A percentile compares a stretch with the other conserved stretches of the same genome.
Conservation (phyloP, 2,888 invertebrate genomes). For the Eumerus sabulonum region DNA sequence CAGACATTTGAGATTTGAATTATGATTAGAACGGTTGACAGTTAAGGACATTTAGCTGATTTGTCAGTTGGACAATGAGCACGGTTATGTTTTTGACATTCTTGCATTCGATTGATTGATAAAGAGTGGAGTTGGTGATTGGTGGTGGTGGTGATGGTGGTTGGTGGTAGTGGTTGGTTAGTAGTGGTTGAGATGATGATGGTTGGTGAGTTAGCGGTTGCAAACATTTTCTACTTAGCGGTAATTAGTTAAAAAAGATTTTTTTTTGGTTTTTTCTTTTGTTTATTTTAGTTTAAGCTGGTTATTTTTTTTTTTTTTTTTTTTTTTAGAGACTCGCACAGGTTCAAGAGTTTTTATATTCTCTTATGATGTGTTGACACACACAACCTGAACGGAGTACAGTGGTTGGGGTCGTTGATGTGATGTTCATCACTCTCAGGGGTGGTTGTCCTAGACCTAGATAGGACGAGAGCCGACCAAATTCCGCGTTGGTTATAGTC, state of each 20-base stretch:
- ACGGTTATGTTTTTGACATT: slow-evolving; percentile 46
- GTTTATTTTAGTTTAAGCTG: slow-evolving; percentile 42
- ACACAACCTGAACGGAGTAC: no score
- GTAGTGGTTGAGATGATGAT: slow-evolving; percentile 56
- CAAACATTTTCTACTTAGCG: slow-evolving; percentile 49
- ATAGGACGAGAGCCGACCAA: no score
- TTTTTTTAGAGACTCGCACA: no score
- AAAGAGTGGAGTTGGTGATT: slow-evolving; percentile 50
- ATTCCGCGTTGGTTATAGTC: no score
- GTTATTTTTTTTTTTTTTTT: no score
- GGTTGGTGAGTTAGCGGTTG: slow-evolving; percentile 67
- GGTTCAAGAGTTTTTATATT: no score
- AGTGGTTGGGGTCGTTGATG: no score
- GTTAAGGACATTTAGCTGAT: slow-evolving; percentile 29
- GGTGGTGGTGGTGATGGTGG: slow-evolving; percentile 50
- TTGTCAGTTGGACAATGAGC: slow-evolving; percentile 39
- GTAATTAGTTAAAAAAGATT: slow-evolving; percentile 25
- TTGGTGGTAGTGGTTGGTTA: slow-evolving; percentile 62
- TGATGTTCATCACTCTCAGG: no score
- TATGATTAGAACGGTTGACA: slow-evolving; percentile 7
- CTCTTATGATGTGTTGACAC: no score
- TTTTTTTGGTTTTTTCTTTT: slow-evolving; percentile 2
- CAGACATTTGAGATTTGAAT: slow-evolving; percentile 6
- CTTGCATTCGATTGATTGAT: slow-evolving; percentile 40
- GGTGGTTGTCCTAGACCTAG: no score